Percentiles rank a stretch among this genome's conserved stretches.
phyloP scores from a whole-genome alignment of 23 tunicate genomes.

The Trididemnum miniatum region DNA sequence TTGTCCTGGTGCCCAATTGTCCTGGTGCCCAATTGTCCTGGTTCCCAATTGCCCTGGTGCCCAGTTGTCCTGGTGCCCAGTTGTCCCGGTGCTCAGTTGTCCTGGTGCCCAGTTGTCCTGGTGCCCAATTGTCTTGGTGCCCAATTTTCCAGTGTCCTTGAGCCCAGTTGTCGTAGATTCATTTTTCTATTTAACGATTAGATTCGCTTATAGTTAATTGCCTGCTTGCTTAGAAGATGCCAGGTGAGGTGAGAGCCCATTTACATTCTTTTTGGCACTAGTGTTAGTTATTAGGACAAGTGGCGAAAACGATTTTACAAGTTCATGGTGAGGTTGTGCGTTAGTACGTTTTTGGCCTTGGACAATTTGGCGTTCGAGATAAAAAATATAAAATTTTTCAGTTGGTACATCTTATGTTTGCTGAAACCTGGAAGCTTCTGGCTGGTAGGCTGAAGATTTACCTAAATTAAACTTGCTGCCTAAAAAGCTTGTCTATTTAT shows the following conservation, averaged over 20 bases:
- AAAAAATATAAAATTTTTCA: not conserved
- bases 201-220: not conserved
- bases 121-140: too few relatives aligned
- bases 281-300: not conserved
- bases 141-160: too few relatives aligned
- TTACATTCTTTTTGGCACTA: not conserved
- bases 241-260: not conserved
- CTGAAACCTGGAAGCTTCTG: not conserved
- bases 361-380: not conserved
- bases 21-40: too few relatives aligned
- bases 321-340: not conserved
- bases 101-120: too few relatives aligned
- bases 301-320: too few relatives aligned
- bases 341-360: not conserved
- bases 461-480: not conserved
- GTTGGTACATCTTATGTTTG: not conserved
- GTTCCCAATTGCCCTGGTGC: too few relatives aligned
- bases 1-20: too few relatives aligned
- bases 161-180: not conserved
- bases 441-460: not conserved
- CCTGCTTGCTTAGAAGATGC: not conserved
- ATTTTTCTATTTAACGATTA: not conserved
- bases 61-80: too few relatives aligned
- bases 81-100: too few relatives aligned
- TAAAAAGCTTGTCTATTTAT: not conserved